Percentiles rank a stretch among this genome's conserved stretches.
Conservation (phyloP, 2,888 invertebrate species). For the Automeris io region DNA sequence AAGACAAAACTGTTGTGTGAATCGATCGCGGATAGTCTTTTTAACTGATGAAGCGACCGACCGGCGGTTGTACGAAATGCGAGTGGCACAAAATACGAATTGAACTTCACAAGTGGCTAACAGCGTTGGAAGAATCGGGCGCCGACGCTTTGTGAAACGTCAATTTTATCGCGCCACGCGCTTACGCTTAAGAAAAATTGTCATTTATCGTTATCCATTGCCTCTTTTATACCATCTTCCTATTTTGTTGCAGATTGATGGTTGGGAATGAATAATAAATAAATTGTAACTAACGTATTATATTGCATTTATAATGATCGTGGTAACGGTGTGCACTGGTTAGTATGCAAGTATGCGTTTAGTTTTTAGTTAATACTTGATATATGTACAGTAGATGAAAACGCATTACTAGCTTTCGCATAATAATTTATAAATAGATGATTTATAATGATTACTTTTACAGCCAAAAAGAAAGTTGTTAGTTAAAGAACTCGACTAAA, state of each 20-base stretch:
- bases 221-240: conserved; percentile 8
- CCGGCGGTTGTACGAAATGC: conserved; percentile 32
- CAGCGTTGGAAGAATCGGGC: conserved; percentile 32
- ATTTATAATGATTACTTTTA: too few relatives aligned
- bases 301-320: background rate
- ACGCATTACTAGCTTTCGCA: too few relatives aligned
- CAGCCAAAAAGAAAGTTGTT: too few relatives aligned
- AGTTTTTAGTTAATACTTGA: too few relatives aligned
- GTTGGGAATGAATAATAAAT: background rate
- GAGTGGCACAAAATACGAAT: conserved; percentile 29
- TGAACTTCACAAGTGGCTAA: too few relatives aligned
- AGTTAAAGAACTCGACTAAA: too few relatives aligned
- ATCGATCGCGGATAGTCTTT: conserved; percentile 18
- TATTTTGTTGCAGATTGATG: background rate
- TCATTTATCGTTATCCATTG: conserved; percentile 19
- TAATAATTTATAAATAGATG: too few relatives aligned
- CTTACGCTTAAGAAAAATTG: conserved; percentile 34
- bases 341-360: background rate
- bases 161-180: conserved; percentile 55
- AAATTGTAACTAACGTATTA: background rate
- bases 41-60: conserved; percentile 35
- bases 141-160: conserved; percentile 41
- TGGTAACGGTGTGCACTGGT: background rate
- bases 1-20: conserved; percentile 5
- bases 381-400: too few relatives aligned